Percentiles rank a stretch among this genome's conserved stretches.
phyloP scores from a whole-genome alignment of 2,888 invertebrate genomes.

The Anticlea derivata region DNA sequence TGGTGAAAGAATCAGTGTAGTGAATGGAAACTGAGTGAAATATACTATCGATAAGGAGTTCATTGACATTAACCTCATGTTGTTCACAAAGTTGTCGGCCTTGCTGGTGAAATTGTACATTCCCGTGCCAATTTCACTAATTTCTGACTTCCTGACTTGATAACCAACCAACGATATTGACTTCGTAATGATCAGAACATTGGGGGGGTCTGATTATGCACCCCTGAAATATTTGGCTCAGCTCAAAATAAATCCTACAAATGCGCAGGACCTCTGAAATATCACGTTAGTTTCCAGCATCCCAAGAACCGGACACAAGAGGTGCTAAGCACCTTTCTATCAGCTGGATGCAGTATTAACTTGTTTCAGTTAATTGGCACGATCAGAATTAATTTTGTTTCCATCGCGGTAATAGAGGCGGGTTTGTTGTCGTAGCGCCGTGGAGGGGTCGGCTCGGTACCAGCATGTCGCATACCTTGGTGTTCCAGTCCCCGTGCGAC shows the following conservation, averaged over 20 bases:
- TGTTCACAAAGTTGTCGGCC: conserved; percentile 29
- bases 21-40: too few species aligned
- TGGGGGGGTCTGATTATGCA: too few species aligned
- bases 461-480: conserved; percentile 54
- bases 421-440: conserved; percentile 44
- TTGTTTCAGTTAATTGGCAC: conserved; percentile 42
- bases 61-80: conserved; percentile 29
- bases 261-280: not conserved
- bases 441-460: conserved; percentile 50
- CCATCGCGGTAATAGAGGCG: conserved; percentile 16
- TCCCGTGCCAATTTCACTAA: conserved; percentile 31
- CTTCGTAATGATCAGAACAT: not conserved
- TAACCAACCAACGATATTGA: not conserved
- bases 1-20: too few species aligned
- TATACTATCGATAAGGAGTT: conserved; percentile 18
- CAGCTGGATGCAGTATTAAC: conserved; percentile 21
- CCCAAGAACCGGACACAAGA: conserved; percentile 14
- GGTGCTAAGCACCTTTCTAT: conserved; percentile 22
- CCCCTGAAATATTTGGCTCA: too few species aligned
- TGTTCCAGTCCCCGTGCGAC: conserved; percentile 63
- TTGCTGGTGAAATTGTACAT: conserved; percentile 28
- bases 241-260: not conserved
- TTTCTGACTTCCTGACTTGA: conserved; percentile 6
- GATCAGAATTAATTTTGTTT: conserved; percentile 40
- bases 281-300: not conserved